These are phyloP conservation scores for Gallinago undulata DNA, from an alignment of 2,113 vertebrate species.

Conservation along the genomic window DNA sequence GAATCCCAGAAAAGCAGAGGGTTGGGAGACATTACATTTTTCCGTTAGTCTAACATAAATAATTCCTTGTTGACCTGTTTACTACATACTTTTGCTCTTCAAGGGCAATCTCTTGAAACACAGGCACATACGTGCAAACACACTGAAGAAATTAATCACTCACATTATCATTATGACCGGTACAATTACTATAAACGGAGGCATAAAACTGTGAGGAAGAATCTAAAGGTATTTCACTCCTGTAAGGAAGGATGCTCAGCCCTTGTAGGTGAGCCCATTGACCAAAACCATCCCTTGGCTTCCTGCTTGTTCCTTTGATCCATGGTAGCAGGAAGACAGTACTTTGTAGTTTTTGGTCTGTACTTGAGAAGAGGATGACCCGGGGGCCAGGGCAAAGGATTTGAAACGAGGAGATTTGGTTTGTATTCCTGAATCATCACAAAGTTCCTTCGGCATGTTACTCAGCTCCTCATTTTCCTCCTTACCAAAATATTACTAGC, in stretches of 20 bases:
- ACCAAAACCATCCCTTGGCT: not conserved
- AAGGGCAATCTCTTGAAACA: not conserved
- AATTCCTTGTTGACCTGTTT: not conserved
- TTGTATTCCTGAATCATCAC: conserved; percentile 33
- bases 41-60: not conserved
- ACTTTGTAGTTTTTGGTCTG: not conserved
- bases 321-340: not conserved
- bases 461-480: conserved; percentile 35
- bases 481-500: conserved; percentile 30
- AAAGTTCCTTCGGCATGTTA: not conserved
- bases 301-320: not conserved
- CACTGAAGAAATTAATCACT: not conserved
- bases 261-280: not conserved
- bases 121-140: not conserved
- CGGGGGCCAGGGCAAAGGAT: not conserved
- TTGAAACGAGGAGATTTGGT: not conserved
- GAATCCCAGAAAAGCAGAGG: not conserved
- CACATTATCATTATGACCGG: not conserved
- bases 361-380: not conserved
- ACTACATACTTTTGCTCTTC: not conserved
- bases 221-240: not conserved
- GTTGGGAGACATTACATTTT: not conserved
- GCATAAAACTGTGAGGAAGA: not conserved
- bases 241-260: not conserved
- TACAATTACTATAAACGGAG: not conserved